Base-by-base conservation (phyloP, 2,113 vertebrate genomes). In the Gnathonemus echidnorhynchus region DNA sequence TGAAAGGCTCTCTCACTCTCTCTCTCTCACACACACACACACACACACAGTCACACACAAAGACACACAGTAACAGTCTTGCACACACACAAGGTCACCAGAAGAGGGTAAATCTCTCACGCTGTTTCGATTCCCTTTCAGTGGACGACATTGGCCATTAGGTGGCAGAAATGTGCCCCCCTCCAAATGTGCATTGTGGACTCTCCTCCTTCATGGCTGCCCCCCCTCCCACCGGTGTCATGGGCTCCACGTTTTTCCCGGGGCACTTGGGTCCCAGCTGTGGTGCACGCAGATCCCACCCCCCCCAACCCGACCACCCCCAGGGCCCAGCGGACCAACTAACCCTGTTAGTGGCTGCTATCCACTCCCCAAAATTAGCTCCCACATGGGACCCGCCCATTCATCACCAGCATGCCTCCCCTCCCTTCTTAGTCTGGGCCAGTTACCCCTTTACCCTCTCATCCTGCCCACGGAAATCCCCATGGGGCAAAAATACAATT, bases 401-500 rank as follows among this genome's bases (percentile, higher is more conserved):
- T 49, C 52, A 83, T 88, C 35, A 39, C 70, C 45, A 31, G 39
- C 70, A 86, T 89, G 77, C 93, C 86, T 87, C 89, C 87, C 92
- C 89, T 90, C 88, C 80, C 91, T 88, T 90, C 88, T 89, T 31
- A 42, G 89, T 5, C 90, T 92, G 91, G 70, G 89, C 90, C 91
- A 91, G 91, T 94, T 94, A 91, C 91, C 91, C 90, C 89, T 87
- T 92, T 89, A 90, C 90, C 88, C 87, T 49, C 42, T 85, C 53
- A 56, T 58, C 56, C 56, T 45, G 21, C 31, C 39, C 11, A 39
- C 8, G 92, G 91, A 48, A 86, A 52, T 88, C 91, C 56, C 84
- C n/a, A 39, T 85, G 88, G 74, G 70, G 66, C 50, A 74, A 91
- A 95, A 94, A 94, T 92, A 90, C 58, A 94, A 93, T 95, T 90